phyloP scores from a whole-genome alignment of 2,888 invertebrate genomes.

The Gnatocerus cornutus region DNA sequence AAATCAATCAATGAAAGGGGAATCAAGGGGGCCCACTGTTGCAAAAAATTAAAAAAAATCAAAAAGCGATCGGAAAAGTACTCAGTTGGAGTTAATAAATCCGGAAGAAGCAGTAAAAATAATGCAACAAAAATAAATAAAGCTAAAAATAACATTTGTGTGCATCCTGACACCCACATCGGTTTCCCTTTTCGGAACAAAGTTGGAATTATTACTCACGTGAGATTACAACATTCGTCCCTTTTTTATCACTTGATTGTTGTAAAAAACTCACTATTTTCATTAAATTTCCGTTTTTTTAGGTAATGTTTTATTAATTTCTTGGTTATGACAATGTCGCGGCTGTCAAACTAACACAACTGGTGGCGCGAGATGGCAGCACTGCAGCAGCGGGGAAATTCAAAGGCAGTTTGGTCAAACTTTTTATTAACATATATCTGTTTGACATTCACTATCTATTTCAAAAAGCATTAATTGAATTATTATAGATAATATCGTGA shows the following conservation, averaged over 20 bases:
- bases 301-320: conserved; percentile 61
- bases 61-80: neutral
- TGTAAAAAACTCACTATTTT: conserved; percentile 54
- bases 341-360: conserved; percentile 39
- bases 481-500: conserved; percentile 54
- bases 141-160: conserved; percentile 60
- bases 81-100: neutral
- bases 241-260: conserved; percentile 11
- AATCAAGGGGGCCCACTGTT: neutral
- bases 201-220: conserved; percentile 50
- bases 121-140: conserved; percentile 54
- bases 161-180: conserved; percentile 60
- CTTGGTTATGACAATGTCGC: conserved; percentile 62
- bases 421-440: conserved; percentile 60
- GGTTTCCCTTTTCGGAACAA: conserved; percentile 1
- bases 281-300: conserved; percentile 56
- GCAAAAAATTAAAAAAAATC: neutral
- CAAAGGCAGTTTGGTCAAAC: conserved; percentile 54
- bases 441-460: conserved; percentile 61
- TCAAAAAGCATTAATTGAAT: conserved; percentile 59
- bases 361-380: conserved; percentile 22
- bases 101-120: conserved; percentile 28
- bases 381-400: neutral
- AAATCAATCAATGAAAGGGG: conserved; percentile 14
- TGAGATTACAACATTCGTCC: conserved; percentile 21